Percentiles rank a stretch among this genome's conserved stretches.
phyloP scores from a whole-genome alignment of 2,888 invertebrate genomes.

The Gymnocheta viridis region DNA sequence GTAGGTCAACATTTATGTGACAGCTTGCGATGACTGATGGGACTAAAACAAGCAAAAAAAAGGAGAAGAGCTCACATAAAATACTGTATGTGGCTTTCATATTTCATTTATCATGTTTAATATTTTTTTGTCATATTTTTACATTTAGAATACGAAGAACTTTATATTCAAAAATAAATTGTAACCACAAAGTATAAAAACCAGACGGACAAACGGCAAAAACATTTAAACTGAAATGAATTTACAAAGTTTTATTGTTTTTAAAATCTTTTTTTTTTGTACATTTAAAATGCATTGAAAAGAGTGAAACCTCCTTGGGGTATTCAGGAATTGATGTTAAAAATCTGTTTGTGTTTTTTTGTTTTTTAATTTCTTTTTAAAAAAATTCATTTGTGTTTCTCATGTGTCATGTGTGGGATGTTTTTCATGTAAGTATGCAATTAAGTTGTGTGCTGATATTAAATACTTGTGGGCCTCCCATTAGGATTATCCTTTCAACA shows the following conservation, averaged over 20 bases:
- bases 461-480: neutral
- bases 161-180: constrained; percentile 39
- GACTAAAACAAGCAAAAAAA: constrained; percentile 5
- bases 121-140: neutral
- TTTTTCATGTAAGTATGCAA: constrained; percentile 2
- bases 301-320: neutral
- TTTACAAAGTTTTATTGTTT: constrained; percentile 38
- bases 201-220: neutral
- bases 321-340: neutral
- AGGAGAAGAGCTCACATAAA: constrained; percentile 37
- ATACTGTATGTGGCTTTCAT: constrained; percentile 28
- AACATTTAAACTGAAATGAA: constrained; percentile 26
- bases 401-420: neutral
- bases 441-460: neutral
- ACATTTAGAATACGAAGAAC: constrained; percentile 1
- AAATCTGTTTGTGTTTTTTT: neutral
- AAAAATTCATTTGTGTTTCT: neutral
- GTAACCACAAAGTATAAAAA: constrained; percentile 31
- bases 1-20: constrained; percentile 65
- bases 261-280: constrained; percentile 4
- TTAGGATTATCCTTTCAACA: neutral
- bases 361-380: neutral
- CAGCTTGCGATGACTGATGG: constrained; percentile 64
- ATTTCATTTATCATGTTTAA: constrained; percentile 47
- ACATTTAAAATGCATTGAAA: neutral